Percentiles rank a stretch among this genome's conserved stretches.
Conservation (phyloP, 1,140 invertebrate genomes). For the Zaprionus gabonicus region DNA sequence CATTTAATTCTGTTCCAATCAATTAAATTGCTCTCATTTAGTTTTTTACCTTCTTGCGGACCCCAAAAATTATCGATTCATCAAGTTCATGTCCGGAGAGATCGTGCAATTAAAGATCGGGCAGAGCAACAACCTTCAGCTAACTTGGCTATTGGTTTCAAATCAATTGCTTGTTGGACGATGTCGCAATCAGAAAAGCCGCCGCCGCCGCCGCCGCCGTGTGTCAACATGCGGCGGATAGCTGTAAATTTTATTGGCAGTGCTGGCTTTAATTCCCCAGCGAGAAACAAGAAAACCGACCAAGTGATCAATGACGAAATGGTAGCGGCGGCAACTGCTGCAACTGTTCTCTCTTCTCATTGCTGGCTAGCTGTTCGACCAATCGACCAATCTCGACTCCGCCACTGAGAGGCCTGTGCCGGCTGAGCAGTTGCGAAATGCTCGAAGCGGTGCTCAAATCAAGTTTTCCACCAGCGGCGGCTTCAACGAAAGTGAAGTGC, state of each 20-base stretch:
- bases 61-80: background rate
- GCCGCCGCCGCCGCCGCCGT: slow-evolving; percentile 22
- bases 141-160: slow-evolving; percentile 7
- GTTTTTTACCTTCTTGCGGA: background rate
- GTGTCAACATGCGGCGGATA: slow-evolving; percentile 52
- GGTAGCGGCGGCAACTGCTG: slow-evolving; percentile 36
- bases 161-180: slow-evolving; percentile 27
- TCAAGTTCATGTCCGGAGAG: slow-evolving; percentile 40
- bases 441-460: slow-evolving; percentile 61
- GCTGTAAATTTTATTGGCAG: slow-evolving; percentile 41
- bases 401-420: slow-evolving; percentile 8
- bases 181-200: slow-evolving; percentile 46
- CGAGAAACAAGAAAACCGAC: slow-evolving; percentile 24
- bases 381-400: background rate
- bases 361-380: slow-evolving; percentile 42
- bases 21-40: background rate
- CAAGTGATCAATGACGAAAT: slow-evolving; percentile 64
- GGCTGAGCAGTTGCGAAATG: slow-evolving; percentile 58
- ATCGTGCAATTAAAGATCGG: background rate
- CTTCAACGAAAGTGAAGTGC: slow-evolving; percentile 53
- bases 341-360: slow-evolving; percentile 44
- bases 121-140: slow-evolving; percentile 8
- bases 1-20: background rate
- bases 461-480: slow-evolving; percentile 59
- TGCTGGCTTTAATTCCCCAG: slow-evolving; percentile 48